These are phyloP conservation scores for Habropoda laboriosa DNA, from an alignment of 1,140 invertebrate genomes.

Conservation along the genomic window DNA sequence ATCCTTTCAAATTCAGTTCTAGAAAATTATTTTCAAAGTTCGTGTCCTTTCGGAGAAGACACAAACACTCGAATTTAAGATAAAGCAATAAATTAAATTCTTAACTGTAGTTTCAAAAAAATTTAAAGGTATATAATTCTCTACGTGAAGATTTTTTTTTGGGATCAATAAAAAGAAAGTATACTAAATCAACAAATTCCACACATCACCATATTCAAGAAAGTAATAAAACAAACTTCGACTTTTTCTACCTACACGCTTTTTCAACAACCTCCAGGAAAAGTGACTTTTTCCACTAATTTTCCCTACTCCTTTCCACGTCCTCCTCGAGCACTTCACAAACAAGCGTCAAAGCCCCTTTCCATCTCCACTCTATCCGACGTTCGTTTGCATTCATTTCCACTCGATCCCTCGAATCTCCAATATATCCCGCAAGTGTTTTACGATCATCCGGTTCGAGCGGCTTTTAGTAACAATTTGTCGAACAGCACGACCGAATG, in stretches of 20 bases:
- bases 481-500: background rate
- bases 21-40: too few relatives aligned
- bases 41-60: too few relatives aligned
- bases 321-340: background rate
- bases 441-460: constrained; percentile 18
- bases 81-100: too few relatives aligned
- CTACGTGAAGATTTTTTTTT: too few relatives aligned
- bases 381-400: constrained; percentile 11
- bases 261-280: background rate
- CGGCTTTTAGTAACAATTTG: constrained; percentile 23
- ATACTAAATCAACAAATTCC: too few relatives aligned
- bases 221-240: too few relatives aligned
- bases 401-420: background rate
- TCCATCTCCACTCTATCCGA: background rate
- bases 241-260: background rate
- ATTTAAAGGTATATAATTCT: too few relatives aligned
- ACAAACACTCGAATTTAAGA: too few relatives aligned
- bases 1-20: too few relatives aligned
- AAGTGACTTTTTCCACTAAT: background rate
- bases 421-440: background rate
- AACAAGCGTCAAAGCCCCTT: background rate
- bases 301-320: background rate
- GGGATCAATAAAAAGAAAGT: too few relatives aligned
- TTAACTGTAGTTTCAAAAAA: too few relatives aligned
- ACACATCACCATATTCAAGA: too few relatives aligned